Base-by-base conservation (phyloP, 2,888 invertebrate species). In the Pterobdella sp. region DNA sequence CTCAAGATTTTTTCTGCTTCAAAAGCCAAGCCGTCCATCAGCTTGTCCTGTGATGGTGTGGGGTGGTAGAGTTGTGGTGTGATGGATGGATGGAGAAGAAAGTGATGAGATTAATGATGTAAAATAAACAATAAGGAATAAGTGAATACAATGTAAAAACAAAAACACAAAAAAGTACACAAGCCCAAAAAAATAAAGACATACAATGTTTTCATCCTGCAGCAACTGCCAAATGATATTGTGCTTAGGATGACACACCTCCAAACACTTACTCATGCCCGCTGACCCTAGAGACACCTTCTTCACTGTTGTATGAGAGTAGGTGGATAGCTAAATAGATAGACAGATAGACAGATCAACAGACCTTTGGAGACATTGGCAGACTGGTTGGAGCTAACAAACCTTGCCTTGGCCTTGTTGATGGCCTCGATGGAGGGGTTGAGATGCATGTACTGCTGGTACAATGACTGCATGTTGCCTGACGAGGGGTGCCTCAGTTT, bases 1-100 rank as follows among this genome's bases (percentile, higher is more conserved):
- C 92, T 92, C 0, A 95, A 85, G 1, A 92, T 92, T 80, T 94
- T 94, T 83, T 95, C 94, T 0, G 94, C 93, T 85, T 94, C 94
- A n/a, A 91, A 83, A 0, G 92, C 93, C 71, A 95, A 84, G 0
- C 94, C 93, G 84, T 94, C 94, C 0, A 93, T 92, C 2, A 94
- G 85, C 74, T 74, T 76, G 68, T 66, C 67, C 74, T 75, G 10
- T 26, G 63, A 63, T 10, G 31, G 63, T 7, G 26, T 26, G 63
- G 31, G 26, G 7, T 7, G 31, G 31, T 26, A n/a, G 63, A 63
- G n/a, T 14, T 63, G n/a, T 7, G 31, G n/a, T 14, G 31, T 26
- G 26, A n/a, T 26, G n/a, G 63, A 63, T 29, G 35, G 31, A 31
- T 67, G 22, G 31, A 29, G 67, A 14, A 18, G 32, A 67, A 32